phyloP scores from a whole-genome alignment of 2,888 invertebrate genomes.

The Halocaridina rubra region DNA sequence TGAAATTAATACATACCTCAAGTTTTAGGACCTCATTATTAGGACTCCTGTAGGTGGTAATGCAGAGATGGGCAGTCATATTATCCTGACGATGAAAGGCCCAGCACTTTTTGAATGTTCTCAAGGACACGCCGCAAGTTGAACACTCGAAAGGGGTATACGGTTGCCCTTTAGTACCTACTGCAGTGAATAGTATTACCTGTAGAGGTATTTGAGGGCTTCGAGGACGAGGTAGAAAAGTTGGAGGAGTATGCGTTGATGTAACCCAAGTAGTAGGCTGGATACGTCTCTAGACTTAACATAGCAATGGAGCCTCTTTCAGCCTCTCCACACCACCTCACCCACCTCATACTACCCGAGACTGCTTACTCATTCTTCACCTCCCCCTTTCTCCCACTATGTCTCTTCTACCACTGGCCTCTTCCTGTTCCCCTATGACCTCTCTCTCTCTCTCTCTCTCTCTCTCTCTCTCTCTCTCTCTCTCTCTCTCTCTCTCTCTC shows the following conservation, averaged over 20 bases:
- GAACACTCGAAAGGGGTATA: background rate
- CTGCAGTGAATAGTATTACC: background rate
- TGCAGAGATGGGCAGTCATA: conserved; percentile 61
- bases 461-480: background rate
- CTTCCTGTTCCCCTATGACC: background rate
- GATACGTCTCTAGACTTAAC: background rate
- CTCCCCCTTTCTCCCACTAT: background rate
- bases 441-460: background rate
- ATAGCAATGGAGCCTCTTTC: background rate
- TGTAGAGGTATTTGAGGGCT: background rate
- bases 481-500: background rate
- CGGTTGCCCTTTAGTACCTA: background rate
- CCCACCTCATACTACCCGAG: background rate
- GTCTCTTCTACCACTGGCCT: background rate
- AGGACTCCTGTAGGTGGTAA: conserved; percentile 61
- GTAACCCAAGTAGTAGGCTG: background rate
- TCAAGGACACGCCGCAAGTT: conserved; percentile 10
- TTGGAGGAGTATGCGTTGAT: background rate
- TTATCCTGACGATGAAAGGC: background rate
- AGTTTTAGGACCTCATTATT: conserved; percentile 50
- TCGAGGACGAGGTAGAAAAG: background rate
- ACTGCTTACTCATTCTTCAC: background rate
- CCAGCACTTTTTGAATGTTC: background rate
- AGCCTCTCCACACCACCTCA: conserved; percentile 68
- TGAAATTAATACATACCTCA: no score